A percentile compares a stretch with the other conserved stretches of the same genome.
phyloP scores from a whole-genome alignment of 2,888 invertebrate genomes.

The Dasysyrphus albostriatus region DNA sequence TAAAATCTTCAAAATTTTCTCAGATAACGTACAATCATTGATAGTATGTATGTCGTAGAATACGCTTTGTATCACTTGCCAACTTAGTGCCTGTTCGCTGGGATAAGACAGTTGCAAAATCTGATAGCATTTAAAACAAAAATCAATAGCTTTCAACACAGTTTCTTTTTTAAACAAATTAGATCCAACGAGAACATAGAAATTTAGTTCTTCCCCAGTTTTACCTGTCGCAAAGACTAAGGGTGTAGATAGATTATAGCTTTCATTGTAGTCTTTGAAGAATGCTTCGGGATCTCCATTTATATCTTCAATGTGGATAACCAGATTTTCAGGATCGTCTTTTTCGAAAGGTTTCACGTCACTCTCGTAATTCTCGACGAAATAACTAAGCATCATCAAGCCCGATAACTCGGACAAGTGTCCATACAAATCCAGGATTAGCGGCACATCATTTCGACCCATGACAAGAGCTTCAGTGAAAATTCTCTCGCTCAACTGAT shows the following conservation, averaged over 20 bases:
- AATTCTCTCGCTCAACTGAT: slow-evolving; percentile 27
- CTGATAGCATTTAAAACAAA: slow-evolving; percentile 51
- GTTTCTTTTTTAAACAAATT: slow-evolving; percentile 7
- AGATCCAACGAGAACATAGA: slow-evolving; percentile 30
- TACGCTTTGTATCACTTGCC: slow-evolving; percentile 23
- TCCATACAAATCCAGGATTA: slow-evolving; percentile 48
- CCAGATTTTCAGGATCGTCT: slow-evolving; percentile 31
- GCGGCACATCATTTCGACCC: slow-evolving; percentile 34
- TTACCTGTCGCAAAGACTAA: background rate
- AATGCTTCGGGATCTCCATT: background rate
- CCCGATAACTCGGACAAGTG: slow-evolving; percentile 16
- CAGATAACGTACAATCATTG: background rate
- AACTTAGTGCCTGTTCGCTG: background rate
- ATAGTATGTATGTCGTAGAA: slow-evolving; percentile 24
- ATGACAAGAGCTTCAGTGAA: slow-evolving; percentile 44
- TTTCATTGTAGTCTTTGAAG: slow-evolving; percentile 1
- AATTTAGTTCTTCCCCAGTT: slow-evolving; percentile 7
- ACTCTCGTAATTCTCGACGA: slow-evolving; percentile 30
- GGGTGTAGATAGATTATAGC: background rate
- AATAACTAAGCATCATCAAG: slow-evolving; percentile 54
- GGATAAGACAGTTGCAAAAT: slow-evolving; percentile 13
- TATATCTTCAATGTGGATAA: slow-evolving; percentile 30
- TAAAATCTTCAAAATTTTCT: slow-evolving; percentile 31
- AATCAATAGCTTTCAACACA: slow-evolving; percentile 35
- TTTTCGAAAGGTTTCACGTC: slow-evolving; percentile 14